phyloP scores from a whole-genome alignment of 1,140 invertebrate species.

The Ptiloglossa arizonensis region DNA sequence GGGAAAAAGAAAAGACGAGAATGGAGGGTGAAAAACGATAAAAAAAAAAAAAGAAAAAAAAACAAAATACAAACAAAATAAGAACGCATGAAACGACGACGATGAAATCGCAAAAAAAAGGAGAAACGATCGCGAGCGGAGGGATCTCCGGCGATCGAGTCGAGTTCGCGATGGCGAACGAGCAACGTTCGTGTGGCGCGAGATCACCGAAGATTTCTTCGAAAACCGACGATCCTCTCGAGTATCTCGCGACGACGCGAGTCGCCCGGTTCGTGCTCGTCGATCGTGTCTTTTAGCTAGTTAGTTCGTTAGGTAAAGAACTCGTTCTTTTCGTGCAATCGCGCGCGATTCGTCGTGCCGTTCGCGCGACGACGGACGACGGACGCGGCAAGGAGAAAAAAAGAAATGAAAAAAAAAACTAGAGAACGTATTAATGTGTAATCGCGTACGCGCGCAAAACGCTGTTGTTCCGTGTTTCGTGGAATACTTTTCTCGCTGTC shows the following conservation, averaged over 20 bases:
- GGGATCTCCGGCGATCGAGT: neutral
- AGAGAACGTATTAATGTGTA: constrained; percentile 21
- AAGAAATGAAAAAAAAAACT: too few species aligned
- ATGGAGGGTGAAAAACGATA: neutral
- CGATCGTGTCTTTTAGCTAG: constrained; percentile 49
- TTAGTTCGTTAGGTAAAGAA: constrained; percentile 38
- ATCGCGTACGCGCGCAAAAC: constrained; percentile 12
- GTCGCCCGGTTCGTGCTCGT: constrained; percentile 25
- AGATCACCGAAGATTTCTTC: neutral
- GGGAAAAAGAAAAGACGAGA: neutral
- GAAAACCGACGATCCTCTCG: constrained; percentile 30
- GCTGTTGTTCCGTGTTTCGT: constrained; percentile 10
- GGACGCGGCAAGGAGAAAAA: too few species aligned
- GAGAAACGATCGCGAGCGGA: neutral
- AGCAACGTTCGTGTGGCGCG: neutral
- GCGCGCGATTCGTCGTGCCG: constrained; percentile 28
- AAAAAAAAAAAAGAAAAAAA: constrained; percentile 4
- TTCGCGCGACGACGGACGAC: constrained; percentile 28
- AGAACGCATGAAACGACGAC: neutral
- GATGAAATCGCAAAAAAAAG: neutral
- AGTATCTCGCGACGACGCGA: constrained; percentile 7
- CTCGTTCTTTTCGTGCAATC: constrained; percentile 48
- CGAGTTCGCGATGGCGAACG: too few species aligned
- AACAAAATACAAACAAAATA: too few species aligned
- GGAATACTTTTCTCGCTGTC: constrained; percentile 35